Conservation (phyloP, 2,888 invertebrate genomes). For the Amphipyra berbera region DNA sequence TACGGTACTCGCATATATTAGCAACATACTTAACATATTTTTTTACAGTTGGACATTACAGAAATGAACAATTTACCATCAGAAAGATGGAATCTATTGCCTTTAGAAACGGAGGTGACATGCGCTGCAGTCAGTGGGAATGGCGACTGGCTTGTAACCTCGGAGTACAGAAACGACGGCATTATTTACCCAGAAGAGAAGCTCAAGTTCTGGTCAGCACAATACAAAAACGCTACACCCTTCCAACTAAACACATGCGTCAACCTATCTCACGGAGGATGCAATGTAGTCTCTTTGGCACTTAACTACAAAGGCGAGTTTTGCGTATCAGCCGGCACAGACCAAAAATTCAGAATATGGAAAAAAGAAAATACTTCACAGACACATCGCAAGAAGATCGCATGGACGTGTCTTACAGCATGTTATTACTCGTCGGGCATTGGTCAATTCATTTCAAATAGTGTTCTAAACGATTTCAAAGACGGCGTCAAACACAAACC, state of each 20-base stretch:
- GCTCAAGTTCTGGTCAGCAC: conserved; percentile 81
- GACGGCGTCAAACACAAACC: conserved; percentile 60
- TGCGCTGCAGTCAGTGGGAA: conserved; percentile 81
- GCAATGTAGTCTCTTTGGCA: conserved; percentile 78
- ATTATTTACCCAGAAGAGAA: conserved; percentile 81
- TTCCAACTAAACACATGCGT: conserved; percentile 83
- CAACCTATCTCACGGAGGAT: conserved; percentile 83
- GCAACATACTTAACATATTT: neutral
- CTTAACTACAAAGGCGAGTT: conserved; percentile 77
- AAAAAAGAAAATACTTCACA: conserved; percentile 67
- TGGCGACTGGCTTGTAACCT: conserved; percentile 82
- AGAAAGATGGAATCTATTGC: conserved; percentile 80
- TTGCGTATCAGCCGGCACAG: conserved; percentile 84
- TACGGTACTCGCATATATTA: neutral
- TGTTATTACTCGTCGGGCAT: conserved; percentile 85
- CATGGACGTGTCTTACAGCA: conserved; percentile 81
- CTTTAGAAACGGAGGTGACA: conserved; percentile 83
- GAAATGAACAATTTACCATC: conserved; percentile 81
- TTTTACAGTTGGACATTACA: conserved; percentile 84
- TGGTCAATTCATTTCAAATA: conserved; percentile 74
- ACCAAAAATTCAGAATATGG: conserved; percentile 85
- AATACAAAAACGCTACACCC: conserved; percentile 66
- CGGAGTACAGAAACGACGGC: conserved; percentile 85
- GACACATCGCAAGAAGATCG: conserved; percentile 59
- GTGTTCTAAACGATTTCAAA: conserved; percentile 77